Evolutionary conservation across 2,113 vertebrate species (phyloP).

Genomic region (Gnathonemus echidnorhynchus): DNA sequence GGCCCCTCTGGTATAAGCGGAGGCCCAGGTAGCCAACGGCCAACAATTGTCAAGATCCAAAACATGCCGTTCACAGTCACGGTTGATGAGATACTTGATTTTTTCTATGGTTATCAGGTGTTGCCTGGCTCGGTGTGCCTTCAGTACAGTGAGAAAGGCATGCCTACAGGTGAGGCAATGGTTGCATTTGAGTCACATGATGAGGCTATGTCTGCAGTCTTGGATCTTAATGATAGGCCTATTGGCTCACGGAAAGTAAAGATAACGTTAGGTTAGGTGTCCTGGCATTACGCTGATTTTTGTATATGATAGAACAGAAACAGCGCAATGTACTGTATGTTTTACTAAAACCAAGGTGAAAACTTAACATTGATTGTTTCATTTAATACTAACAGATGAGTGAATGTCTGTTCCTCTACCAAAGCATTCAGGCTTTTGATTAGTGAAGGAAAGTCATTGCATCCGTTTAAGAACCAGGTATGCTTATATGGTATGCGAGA

Average conservation of each 20-base stretch:
- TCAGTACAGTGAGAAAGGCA: constrained; percentile 93
- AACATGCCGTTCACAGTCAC: constrained; percentile 98
- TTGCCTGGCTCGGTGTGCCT: constrained; percentile 92
- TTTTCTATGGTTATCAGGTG: constrained; percentile 97
- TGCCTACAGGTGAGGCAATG: constrained; percentile 97
- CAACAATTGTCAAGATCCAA: constrained; percentile 91
- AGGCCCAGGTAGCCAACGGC: constrained; percentile 75
- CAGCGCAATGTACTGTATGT: background rate
- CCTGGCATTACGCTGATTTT: background rate
- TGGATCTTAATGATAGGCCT: constrained; percentile 95
- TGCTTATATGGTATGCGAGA: constrained; percentile 23
- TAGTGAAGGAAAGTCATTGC: background rate
- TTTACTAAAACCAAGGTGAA: constrained; percentile 12
- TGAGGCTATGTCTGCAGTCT: constrained; percentile 90
- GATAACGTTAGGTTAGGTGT: constrained; percentile 79
- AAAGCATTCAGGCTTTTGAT: constrained; percentile 24
- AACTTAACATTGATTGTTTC: constrained; percentile 13
- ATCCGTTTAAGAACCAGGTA: constrained; percentile 17
- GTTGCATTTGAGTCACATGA: constrained; percentile 93
- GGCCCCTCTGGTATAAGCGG: constrained; percentile 71
- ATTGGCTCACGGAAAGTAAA: constrained; percentile 97
- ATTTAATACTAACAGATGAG: constrained; percentile 8
- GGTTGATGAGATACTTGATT: constrained; percentile 97
- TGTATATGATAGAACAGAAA: background rate
- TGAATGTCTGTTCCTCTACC: constrained; percentile 17